Conservation (phyloP, 1,140 invertebrate species). For the Diplogasteroides magnus region DNA sequence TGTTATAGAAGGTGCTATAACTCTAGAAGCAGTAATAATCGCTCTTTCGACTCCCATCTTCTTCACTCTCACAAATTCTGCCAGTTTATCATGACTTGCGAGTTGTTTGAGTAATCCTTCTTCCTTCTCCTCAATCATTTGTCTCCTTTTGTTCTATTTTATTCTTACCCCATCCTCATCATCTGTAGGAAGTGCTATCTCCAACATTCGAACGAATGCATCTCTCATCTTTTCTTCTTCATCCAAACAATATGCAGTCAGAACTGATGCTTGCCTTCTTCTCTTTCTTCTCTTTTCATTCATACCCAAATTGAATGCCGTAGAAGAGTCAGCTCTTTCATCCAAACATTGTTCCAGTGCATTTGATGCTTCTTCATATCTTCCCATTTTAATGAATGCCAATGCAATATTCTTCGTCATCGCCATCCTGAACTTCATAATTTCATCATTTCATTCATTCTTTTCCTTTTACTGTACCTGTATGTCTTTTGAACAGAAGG, state of each 20-base stretch:
- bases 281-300: too few relatives aligned
- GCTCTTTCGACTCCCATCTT: conserved; percentile 74
- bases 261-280: conserved; percentile 78
- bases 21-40: conserved; percentile 81
- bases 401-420: conserved; percentile 98
- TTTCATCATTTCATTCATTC: conserved; percentile 87
- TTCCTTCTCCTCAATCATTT: conserved; percentile 31
- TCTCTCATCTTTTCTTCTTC: conserved; percentile 90
- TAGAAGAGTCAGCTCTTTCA: conserved; percentile 80
- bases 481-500: conserved; percentile 80
- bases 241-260: conserved; percentile 88
- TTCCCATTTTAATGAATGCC: conserved; percentile 87
- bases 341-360: conserved; percentile 97
- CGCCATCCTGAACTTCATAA: conserved; percentile 93
- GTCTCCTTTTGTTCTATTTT: conserved; percentile 66
- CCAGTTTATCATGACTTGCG: conserved; percentile 74
- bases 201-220: conserved; percentile 80
- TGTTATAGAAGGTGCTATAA: conserved; percentile 77
- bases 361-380: conserved; percentile 86
- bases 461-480: conserved; percentile 81
- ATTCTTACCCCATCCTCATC: conserved; percentile 73
- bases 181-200: conserved; percentile 76
- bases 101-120: conserved; percentile 65
- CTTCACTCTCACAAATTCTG: conserved; percentile 69
- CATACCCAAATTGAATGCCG: conserved; percentile 71